Evolutionary conservation across 2,113 vertebrate genomes (phyloP).

Genomic region (Prionailurus bengalensis): DNA sequence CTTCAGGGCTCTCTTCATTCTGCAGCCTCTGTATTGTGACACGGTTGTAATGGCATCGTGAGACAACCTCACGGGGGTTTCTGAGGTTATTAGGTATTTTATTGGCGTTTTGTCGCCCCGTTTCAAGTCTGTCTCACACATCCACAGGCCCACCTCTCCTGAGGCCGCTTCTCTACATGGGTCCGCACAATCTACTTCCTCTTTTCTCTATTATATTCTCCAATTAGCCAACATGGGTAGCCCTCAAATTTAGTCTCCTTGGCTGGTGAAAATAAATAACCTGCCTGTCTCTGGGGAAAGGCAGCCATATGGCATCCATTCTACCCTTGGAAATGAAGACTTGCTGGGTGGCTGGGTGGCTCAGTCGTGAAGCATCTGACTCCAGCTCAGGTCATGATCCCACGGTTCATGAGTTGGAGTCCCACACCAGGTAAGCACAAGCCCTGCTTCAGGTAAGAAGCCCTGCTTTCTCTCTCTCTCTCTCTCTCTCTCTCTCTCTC

Average conservation of each 20-base stretch:
- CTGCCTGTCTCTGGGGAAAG: background rate
- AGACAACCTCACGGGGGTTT: background rate
- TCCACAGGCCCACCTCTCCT: background rate
- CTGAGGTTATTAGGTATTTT: background rate
- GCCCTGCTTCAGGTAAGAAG: too few species aligned
- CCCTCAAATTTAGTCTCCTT: background rate
- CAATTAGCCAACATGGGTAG: too few species aligned
- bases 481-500: too few species aligned
- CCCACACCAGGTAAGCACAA: too few species aligned
- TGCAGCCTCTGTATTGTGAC: background rate
- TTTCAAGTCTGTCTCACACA: background rate
- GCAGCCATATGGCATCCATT: background rate
- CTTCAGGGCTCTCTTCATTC: background rate
- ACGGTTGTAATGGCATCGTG: accelerated
- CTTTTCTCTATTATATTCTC: background rate
- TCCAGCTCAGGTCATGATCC: too few species aligned
- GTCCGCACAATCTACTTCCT: background rate
- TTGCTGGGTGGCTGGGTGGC: background rate
- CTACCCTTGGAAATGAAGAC: background rate
- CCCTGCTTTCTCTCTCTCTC: too few species aligned
- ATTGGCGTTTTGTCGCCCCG: background rate
- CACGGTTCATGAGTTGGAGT: too few species aligned
- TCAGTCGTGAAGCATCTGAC: too few species aligned
- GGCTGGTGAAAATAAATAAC: background rate
- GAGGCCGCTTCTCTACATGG: background rate